Conservation (phyloP, 1,140 invertebrate species). For the Trinorchestia longiramus region DNA sequence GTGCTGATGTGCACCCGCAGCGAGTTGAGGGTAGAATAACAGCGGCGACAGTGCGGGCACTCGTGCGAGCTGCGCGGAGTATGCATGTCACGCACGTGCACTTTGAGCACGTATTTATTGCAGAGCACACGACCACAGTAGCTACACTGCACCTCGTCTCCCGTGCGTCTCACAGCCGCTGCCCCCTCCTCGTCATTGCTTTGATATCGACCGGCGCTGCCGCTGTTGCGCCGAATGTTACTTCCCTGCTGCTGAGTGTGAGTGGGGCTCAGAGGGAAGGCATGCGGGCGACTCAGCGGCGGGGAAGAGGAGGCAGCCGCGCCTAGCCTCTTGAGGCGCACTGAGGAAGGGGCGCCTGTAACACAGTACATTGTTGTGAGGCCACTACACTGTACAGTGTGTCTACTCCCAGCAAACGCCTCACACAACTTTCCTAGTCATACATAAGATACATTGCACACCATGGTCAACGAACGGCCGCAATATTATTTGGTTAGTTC, state of each 20-base stretch:
- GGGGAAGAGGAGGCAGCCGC: not conserved
- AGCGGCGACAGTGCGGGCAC: slow-evolving; percentile 88
- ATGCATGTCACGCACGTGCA: slow-evolving; percentile 88
- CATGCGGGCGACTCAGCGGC: slow-evolving; percentile 1
- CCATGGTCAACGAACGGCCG: not conserved
- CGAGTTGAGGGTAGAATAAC: slow-evolving; percentile 88
- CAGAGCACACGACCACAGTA: slow-evolving; percentile 88
- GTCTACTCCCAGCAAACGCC: not conserved
- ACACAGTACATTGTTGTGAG: slow-evolving; percentile 39
- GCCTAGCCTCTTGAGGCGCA: slow-evolving; percentile 50
- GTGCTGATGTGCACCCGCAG: slow-evolving; percentile 90
- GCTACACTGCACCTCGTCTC: slow-evolving; percentile 86
- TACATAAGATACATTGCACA: not conserved
- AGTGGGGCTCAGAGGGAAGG: slow-evolving; percentile 29
- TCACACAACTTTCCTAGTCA: not conserved
- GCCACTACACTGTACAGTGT: not conserved
- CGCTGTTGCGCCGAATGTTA: slow-evolving; percentile 14
- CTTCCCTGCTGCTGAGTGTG: not conserved
- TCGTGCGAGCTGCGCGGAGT: slow-evolving; percentile 87
- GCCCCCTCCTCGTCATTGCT: slow-evolving; percentile 17
- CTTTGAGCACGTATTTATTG: slow-evolving; percentile 84
- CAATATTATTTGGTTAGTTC: not conserved
- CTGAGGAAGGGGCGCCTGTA: slow-evolving; percentile 41
- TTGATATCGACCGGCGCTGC: not conserved
- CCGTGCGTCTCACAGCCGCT: not conserved